Conservation (phyloP, 1,140 invertebrate genomes). For the Carposina sasakii region DNA sequence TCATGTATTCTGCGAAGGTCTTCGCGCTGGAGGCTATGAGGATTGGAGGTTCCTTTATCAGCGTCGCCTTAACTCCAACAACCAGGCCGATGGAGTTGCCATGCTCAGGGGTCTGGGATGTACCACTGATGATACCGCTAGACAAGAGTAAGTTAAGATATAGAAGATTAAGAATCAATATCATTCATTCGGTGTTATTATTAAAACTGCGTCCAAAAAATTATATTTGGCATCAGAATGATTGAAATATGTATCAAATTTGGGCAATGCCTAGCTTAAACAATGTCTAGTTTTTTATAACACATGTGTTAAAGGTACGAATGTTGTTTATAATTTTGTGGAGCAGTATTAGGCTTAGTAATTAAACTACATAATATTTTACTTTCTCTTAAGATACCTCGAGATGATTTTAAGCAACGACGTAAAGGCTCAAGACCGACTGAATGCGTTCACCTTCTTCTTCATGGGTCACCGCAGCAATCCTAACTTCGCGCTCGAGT, state of each 20-base stretch:
- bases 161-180: too few relatives aligned
- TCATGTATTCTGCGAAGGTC: constrained; percentile 73
- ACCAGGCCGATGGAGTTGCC: constrained; percentile 71
- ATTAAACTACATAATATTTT: constrained; percentile 7
- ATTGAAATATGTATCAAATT: too few relatives aligned
- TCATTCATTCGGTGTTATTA: too few relatives aligned
- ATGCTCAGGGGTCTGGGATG: constrained; percentile 75
- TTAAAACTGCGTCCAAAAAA: too few relatives aligned
- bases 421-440: constrained; percentile 52
- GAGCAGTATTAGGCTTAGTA: neutral
- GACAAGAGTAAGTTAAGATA: constrained; percentile 40
- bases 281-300: too few relatives aligned
- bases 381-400: constrained; percentile 44
- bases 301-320: too few relatives aligned
- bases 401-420: constrained; percentile 44
- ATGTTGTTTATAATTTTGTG: too few relatives aligned
- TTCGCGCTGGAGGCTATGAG: constrained; percentile 60
- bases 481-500: constrained; percentile 39
- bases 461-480: constrained; percentile 48
- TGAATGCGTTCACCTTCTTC: constrained; percentile 53
- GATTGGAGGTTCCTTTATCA: constrained; percentile 74
- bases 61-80: constrained; percentile 62
- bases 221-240: too few relatives aligned
- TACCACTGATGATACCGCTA: constrained; percentile 43
- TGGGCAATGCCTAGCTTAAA: too few relatives aligned